Evolutionary conservation across 2,113 vertebrate species (phyloP).

Genomic region (Columbina picui): DNA sequence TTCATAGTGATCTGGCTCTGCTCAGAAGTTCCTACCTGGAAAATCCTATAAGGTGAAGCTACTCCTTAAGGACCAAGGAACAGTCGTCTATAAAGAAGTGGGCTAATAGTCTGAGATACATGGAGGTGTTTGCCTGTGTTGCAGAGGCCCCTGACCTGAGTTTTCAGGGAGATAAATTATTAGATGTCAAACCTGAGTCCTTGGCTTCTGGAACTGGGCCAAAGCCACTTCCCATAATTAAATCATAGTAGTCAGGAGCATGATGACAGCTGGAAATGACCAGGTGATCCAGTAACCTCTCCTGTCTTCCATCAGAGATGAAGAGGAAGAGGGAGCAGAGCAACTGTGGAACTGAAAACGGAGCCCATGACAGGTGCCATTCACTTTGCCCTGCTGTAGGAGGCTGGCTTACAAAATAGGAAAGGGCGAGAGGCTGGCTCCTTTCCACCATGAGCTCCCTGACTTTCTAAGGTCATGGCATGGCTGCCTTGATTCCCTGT

Average conservation of each 20-base stretch:
- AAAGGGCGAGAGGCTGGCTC: background rate
- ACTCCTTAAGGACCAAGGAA: background rate
- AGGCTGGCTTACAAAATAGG: background rate
- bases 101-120: background rate
- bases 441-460: fast-evolving
- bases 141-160: background rate
- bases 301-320: background rate
- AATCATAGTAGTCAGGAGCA: background rate
- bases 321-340: background rate
- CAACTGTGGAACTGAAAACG: background rate
- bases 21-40: background rate
- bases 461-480: background rate
- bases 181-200: background rate
- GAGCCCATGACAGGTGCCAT: background rate
- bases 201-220: background rate
- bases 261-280: background rate
- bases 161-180: background rate
- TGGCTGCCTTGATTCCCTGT: background rate
- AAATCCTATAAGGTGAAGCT: background rate
- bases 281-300: background rate
- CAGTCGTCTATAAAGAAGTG: background rate
- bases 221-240: background rate
- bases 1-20: background rate
- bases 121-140: background rate
- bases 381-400: fast-evolving